Conservation (phyloP, 2,888 invertebrate species). For the Rhogogaster chlorosoma region DNA sequence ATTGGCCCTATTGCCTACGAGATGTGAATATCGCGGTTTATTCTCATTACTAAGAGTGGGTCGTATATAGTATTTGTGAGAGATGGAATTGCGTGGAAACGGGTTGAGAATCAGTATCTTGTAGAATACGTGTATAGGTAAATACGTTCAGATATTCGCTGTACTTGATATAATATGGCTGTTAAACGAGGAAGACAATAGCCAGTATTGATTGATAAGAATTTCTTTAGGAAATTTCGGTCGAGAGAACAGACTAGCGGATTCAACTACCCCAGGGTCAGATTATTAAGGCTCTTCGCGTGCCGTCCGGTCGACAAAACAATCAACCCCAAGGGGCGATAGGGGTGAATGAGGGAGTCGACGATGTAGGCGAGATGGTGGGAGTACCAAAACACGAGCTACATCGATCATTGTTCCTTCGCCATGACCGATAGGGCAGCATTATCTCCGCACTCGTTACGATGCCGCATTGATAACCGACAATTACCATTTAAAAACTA, state of each 20-base stretch:
- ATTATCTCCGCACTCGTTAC: constrained; percentile 77
- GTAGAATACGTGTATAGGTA: not conserved
- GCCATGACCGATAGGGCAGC: constrained; percentile 74
- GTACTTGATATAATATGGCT: not conserved
- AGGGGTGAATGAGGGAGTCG: constrained; percentile 43
- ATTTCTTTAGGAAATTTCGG: not conserved
- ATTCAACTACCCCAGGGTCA: constrained; percentile 30
- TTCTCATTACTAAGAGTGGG: constrained; percentile 8
- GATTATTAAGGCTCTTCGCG: constrained; percentile 59
- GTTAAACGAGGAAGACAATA: not conserved
- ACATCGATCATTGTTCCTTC: constrained; percentile 76
- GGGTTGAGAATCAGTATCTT: not conserved
- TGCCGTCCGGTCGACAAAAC: constrained; percentile 66
- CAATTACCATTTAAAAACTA: constrained; percentile 65
- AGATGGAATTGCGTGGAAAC: constrained; percentile 2
- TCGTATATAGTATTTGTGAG: constrained; percentile 13
- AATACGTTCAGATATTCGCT: not conserved
- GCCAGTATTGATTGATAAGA: constrained; percentile 1
- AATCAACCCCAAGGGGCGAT: constrained; percentile 61
- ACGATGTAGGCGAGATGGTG: constrained; percentile 43
- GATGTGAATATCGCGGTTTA: constrained; percentile 30
- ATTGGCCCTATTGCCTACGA: constrained; percentile 10
- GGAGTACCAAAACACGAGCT: constrained; percentile 70
- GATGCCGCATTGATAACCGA: constrained; percentile 76
- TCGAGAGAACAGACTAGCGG: not conserved